A percentile compares a stretch with the other conserved stretches of the same genome.
These are phyloP conservation scores for Polymixis lichenea DNA, from an alignment of 2,888 invertebrate species.

Conservation along the genomic window DNA sequence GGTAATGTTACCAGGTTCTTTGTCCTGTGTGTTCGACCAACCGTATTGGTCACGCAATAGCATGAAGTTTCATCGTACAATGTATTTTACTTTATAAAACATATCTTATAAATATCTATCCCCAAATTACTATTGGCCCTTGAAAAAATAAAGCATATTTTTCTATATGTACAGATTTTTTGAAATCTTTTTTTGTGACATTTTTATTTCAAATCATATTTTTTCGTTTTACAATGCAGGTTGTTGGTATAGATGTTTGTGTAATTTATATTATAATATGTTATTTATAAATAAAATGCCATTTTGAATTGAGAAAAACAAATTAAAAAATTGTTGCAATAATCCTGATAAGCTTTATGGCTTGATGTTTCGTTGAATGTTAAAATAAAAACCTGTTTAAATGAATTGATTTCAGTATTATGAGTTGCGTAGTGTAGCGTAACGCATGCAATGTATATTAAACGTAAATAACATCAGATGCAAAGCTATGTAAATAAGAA, in stretches of 20 bases:
- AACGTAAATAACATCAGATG: slow-evolving; percentile 70
- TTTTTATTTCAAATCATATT: slow-evolving; percentile 59
- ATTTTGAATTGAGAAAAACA: slow-evolving; percentile 70
- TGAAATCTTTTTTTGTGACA: slow-evolving; percentile 69
- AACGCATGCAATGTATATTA: slow-evolving; percentile 67
- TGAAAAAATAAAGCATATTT: slow-evolving; percentile 64
- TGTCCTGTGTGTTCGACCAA: slow-evolving; percentile 69
- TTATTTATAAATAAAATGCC: slow-evolving; percentile 72
- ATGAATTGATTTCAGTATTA: slow-evolving; percentile 83
- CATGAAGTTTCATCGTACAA: slow-evolving; percentile 78
- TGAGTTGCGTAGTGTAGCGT: slow-evolving; percentile 75
- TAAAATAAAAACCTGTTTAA: slow-evolving; percentile 70
- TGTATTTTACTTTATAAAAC: slow-evolving; percentile 73
- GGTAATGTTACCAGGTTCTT: slow-evolving; percentile 80
- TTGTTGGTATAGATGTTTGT: slow-evolving; percentile 68
- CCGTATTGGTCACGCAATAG: slow-evolving; percentile 74
- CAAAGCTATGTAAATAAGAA: slow-evolving; percentile 90
- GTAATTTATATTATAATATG: slow-evolving; percentile 68
- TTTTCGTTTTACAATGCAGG: slow-evolving; percentile 70
- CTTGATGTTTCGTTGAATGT: slow-evolving; percentile 64
- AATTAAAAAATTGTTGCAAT: slow-evolving; percentile 66
- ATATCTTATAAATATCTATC: slow-evolving; percentile 56
- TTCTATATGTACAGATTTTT: slow-evolving; percentile 76
- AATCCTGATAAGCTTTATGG: slow-evolving; percentile 66
- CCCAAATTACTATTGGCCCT: slow-evolving; percentile 32